phyloP scores from a whole-genome alignment of 2,113 vertebrate species.

The Chloropsis hardwickii region DNA sequence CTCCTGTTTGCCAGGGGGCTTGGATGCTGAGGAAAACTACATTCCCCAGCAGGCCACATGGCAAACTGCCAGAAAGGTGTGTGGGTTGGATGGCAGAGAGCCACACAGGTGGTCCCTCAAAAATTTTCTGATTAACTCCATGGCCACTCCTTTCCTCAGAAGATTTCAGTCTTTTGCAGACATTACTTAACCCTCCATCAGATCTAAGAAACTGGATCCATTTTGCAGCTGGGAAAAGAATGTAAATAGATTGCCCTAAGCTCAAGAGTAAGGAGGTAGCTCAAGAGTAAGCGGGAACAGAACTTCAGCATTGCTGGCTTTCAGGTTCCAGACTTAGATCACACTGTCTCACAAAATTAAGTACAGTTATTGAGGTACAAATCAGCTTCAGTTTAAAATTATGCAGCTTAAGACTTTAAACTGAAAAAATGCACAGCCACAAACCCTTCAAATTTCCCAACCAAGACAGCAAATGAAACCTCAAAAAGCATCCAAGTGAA shows the following conservation, averaged over 20 bases:
- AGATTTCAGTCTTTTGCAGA: slow-evolving; percentile 20
- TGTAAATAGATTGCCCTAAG: slow-evolving; percentile 11
- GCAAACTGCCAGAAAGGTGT: slow-evolving; percentile 3
- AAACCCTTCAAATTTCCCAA: background rate
- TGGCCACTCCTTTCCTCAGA: slow-evolving; percentile 41
- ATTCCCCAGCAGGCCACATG: slow-evolving; percentile 11
- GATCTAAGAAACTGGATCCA: background rate
- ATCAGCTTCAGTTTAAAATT: background rate
- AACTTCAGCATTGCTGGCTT: background rate
- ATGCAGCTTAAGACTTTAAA: background rate
- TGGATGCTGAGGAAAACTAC: background rate
- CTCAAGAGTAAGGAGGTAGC: background rate
- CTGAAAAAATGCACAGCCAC: background rate
- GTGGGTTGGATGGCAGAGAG: slow-evolving; percentile 47
- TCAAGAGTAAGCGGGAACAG: background rate
- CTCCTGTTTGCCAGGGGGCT: slow-evolving; percentile 25
- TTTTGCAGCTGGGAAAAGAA: slow-evolving; percentile 24
- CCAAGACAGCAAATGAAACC: background rate
- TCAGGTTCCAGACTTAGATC: background rate
- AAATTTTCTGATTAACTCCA: slow-evolving; percentile 33
- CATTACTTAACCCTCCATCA: background rate
- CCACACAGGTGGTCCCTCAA: slow-evolving; percentile 61
- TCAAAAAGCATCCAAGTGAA: background rate
- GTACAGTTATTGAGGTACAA: accelerated
- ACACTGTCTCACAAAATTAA: background rate